Evolutionary conservation across 30 jellyfish, hydroid and myxozoan genomes (phyloP).

Genomic region (Aurelia coerulea): DNA sequence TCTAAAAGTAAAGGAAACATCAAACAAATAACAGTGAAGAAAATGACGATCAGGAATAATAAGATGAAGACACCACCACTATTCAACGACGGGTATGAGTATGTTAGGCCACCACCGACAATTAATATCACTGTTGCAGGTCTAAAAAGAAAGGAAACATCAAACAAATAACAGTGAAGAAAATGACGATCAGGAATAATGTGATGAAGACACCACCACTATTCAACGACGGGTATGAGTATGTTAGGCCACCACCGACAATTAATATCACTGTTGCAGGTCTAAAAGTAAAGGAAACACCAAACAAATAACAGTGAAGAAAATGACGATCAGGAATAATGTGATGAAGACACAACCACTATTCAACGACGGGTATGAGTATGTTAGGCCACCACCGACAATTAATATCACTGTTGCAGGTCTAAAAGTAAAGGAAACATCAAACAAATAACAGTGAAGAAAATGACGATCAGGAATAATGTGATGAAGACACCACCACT

Average conservation of each 20-base stretch:
- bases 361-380: conserved; percentile 77
- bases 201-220: conserved; percentile 52
- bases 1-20: neutral
- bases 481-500: conserved; percentile 52
- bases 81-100: conserved; percentile 77
- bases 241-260: conserved; percentile 93
- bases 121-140: conserved; percentile 81
- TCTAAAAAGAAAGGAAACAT: neutral
- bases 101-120: conserved; percentile 93
- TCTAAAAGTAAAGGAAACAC: neutral
- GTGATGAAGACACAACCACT: conserved; percentile 49
- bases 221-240: conserved; percentile 77
- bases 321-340: conserved; percentile 42
- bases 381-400: conserved; percentile 93
- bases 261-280: conserved; percentile 81
- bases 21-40: conserved; percentile 77
- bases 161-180: conserved; percentile 77
- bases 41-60: conserved; percentile 42
- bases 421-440: neutral
- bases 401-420: conserved; percentile 81
- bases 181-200: conserved; percentile 42
- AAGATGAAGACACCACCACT: conserved; percentile 51
- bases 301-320: conserved; percentile 78
- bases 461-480: conserved; percentile 42
- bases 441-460: conserved; percentile 77